Percentiles rank a stretch among this genome's conserved stretches.
Conservation (phyloP, 2,797 vertebrate genomes). For the Artibeus lituratus region DNA sequence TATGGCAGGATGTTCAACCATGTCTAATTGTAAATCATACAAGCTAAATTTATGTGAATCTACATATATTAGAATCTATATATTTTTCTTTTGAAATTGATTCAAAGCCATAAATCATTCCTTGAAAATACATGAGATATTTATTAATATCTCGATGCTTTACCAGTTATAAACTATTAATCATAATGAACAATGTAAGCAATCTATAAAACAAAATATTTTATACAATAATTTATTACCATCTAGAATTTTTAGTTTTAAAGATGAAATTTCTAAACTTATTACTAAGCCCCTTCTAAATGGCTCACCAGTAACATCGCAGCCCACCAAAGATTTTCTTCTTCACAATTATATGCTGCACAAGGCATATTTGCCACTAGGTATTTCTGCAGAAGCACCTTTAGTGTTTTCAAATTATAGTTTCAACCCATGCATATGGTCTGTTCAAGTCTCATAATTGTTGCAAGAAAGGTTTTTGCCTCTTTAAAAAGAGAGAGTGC, state of each 20-base stretch:
- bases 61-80: background rate
- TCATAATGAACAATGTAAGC: background rate
- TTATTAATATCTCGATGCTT: background rate
- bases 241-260: slow-evolving; percentile 21
- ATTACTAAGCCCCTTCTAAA: background rate
- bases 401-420: slow-evolving; percentile 26
- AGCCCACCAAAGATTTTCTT: background rate
- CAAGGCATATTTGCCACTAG: background rate
- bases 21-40: background rate
- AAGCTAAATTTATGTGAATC: background rate
- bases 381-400: background rate
- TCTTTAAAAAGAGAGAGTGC: slow-evolving; percentile 58
- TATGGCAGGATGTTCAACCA: background rate
- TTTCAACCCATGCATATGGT: background rate
- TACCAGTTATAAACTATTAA: background rate
- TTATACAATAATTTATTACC: background rate
- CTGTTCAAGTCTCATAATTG: slow-evolving; percentile 22
- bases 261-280: slow-evolving; percentile 29
- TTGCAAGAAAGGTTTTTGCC: slow-evolving; percentile 14
- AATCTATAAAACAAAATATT: background rate
- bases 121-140: background rate
- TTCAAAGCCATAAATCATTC: slow-evolving; percentile 5
- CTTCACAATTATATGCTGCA: background rate
- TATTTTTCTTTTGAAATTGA: background rate
- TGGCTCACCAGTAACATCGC: background rate